phyloP scores from a whole-genome alignment of 2,888 invertebrate species.

The Amaurobius ferox region DNA sequence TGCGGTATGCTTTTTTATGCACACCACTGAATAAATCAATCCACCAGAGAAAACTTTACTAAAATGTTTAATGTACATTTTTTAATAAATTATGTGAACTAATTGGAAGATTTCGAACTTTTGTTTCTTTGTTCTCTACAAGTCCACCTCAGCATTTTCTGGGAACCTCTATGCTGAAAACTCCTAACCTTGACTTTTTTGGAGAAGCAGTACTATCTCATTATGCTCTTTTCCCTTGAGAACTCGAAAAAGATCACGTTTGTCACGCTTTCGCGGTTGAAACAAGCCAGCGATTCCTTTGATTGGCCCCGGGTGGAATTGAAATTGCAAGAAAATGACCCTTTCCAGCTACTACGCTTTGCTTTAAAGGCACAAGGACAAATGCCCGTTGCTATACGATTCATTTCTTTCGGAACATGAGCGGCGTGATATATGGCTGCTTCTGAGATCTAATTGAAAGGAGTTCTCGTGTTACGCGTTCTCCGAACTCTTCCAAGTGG shows the following conservation, averaged over 20 bases:
- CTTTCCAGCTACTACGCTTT: background rate
- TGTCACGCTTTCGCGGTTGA: slow-evolving; percentile 62
- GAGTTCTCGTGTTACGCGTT: no score
- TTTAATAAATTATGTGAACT: no score
- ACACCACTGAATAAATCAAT: no score
- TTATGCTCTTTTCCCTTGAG: slow-evolving; percentile 23
- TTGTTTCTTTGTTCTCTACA: no score
- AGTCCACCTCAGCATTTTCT: background rate
- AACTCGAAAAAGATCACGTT: slow-evolving; percentile 13
- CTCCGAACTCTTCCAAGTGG: no score
- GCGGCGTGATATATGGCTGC: no score
- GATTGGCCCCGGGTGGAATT: slow-evolving; percentile 20
- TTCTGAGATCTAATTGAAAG: no score
- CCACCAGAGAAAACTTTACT: no score
- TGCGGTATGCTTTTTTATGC: no score
- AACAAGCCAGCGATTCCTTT: slow-evolving; percentile 42
- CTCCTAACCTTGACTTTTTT: background rate
- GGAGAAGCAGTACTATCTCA: background rate
- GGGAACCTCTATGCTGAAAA: background rate
- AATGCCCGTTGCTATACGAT: background rate
- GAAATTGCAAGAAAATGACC: background rate
- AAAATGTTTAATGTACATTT: no score
- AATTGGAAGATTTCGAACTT: no score
- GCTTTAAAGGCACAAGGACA: background rate
- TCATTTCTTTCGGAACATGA: no score